phyloP scores from a whole-genome alignment of 2,797 vertebrate species.

The Bradypus variegatus region DNA sequence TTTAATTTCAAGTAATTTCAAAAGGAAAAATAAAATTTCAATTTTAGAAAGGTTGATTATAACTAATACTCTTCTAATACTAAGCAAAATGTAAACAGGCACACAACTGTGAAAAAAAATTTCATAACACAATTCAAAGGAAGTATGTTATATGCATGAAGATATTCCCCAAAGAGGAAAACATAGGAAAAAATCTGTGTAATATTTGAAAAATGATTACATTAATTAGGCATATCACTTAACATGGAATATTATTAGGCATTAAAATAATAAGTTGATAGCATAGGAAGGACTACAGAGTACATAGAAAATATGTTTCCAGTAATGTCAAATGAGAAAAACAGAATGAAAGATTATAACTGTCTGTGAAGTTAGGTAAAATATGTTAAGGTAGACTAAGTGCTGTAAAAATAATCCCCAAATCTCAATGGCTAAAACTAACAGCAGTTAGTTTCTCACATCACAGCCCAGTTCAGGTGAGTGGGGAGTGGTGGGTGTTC shows the following conservation, averaged over 20 bases:
- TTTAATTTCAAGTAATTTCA: conserved; percentile 2
- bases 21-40: conserved; percentile 32
- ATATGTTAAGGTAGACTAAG: neutral
- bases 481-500: neutral
- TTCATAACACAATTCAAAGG: conserved; percentile 5
- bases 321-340: neutral
- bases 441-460: neutral
- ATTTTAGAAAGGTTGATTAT: conserved; percentile 4
- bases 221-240: neutral
- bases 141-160: neutral
- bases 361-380: neutral
- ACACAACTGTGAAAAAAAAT: neutral
- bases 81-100: neutral
- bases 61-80: neutral
- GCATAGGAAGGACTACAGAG: neutral
- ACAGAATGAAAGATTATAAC: neutral
- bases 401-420: neutral
- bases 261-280: neutral
- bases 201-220: neutral
- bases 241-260: neutral
- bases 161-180: conserved; percentile 6
- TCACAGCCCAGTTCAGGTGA: neutral
- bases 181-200: neutral
- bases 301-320: neutral
- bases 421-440: neutral